Base-by-base conservation (phyloP, 2,888 invertebrate genomes). In the Dasypolia templi region DNA sequence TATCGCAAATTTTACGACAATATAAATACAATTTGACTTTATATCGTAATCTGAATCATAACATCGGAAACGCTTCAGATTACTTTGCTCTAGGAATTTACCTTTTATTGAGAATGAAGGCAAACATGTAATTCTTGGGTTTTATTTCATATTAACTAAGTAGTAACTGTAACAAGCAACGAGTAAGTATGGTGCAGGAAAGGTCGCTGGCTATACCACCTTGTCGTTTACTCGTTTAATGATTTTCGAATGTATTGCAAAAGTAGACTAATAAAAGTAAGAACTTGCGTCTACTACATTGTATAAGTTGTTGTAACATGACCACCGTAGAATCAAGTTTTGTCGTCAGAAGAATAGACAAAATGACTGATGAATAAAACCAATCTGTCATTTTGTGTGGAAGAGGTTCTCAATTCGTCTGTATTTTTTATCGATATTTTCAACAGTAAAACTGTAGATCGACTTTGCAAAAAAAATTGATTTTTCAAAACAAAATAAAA, bases 1-100 rank as follows among this genome's bases (percentile, higher is more conserved):
- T 72, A 77, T 75, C 29, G 72, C 58, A 49, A 75, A 70, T 78
- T 87, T 88, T 86, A 88, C 79, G 81, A 84, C 79, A 83, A 78
- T 83, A 84, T 85, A 85, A 86, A 88, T 72, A 59, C 75, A 74
- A 65, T 72, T 61, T 75, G 84, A 84, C 77, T 64, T 53, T 42
- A 72, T 81, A 86, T 81, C 63, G 78, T 81, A 71, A 78, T 82
- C 83, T 71, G 74, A 49, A 78, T 85, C 75, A 82, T 87, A 82
- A 84, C 81, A 86, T 81, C 66, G 39, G 73, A 76, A 74, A 84
- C 82, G 73, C 63, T 72, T 61, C 29, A 62, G 22, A 59, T 78
- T 66, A 70, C 71, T 78, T 79, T 66, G 56, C 49, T 71, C 63
- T 73, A 83, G 29, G 29, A 65, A 53, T 73, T 17, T 69, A 44